A percentile compares a stretch with the other conserved stretches of the same genome.
These are phyloP conservation scores for Ophion ellenae DNA, from an alignment of 2,888 invertebrate species.

Conservation along the genomic window DNA sequence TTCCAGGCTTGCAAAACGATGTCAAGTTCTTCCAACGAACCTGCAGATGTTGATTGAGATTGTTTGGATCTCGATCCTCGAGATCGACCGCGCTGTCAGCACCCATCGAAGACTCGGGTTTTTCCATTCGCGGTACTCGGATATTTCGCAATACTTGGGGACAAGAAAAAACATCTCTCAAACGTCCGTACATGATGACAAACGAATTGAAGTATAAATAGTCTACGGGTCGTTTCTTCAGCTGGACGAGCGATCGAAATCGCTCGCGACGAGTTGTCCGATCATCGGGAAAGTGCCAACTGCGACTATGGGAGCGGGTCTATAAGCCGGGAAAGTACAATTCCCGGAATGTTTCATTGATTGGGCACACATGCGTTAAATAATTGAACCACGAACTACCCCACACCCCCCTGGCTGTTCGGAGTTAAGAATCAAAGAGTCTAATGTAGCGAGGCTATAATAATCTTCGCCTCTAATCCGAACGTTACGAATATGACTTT, in stretches of 20 bases:
- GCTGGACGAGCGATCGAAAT: neutral
- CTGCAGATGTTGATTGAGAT: constrained; percentile 89
- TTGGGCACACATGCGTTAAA: constrained; percentile 66
- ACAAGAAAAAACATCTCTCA: constrained; percentile 71
- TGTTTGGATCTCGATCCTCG: constrained; percentile 90
- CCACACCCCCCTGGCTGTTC: constrained; percentile 2
- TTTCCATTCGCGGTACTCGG: constrained; percentile 79
- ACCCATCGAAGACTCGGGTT: constrained; percentile 81
- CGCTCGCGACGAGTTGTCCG: constrained; percentile 29
- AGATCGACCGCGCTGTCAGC: constrained; percentile 85
- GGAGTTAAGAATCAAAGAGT: constrained; percentile 45
- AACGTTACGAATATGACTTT: constrained; percentile 8
- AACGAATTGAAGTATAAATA: neutral
- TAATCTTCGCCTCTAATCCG: constrained; percentile 23
- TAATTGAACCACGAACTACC: constrained; percentile 62
- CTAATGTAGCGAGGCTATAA: constrained; percentile 10
- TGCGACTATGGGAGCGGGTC: constrained; percentile 55
- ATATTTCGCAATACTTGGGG: constrained; percentile 72
- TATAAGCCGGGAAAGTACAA: constrained; percentile 55
- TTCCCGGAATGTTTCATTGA: constrained; percentile 70
- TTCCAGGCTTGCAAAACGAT: neutral
- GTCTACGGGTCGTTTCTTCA: neutral
- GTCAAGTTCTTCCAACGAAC: constrained; percentile 81
- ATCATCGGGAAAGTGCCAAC: constrained; percentile 55
- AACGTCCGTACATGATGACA: constrained; percentile 66